Conservation (phyloP, 2,888 invertebrate genomes). For the Caenorhabditis angaria region DNA sequence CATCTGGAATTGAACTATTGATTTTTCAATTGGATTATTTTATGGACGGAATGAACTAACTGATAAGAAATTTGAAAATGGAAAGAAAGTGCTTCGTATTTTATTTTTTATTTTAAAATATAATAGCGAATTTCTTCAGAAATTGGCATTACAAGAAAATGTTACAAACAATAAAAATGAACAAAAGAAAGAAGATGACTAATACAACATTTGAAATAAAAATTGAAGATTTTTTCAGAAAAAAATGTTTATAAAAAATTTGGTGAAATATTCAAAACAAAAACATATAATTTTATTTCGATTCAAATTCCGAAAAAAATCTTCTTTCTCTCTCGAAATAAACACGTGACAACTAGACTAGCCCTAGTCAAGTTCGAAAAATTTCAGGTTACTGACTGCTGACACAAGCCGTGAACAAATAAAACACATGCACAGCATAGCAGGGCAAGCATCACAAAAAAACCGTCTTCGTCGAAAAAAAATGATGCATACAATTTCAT, state of each 20-base stretch:
- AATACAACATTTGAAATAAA: background rate
- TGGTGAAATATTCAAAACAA: background rate
- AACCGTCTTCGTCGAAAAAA: background rate
- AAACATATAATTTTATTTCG: background rate
- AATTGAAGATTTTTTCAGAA: background rate
- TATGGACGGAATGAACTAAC: background rate
- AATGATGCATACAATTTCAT: conserved; percentile 6
- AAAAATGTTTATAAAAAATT: background rate
- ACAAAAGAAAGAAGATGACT: background rate
- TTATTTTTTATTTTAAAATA: no score
- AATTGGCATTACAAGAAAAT: background rate
- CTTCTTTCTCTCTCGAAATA: background rate
- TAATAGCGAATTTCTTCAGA: conserved; percentile 7
- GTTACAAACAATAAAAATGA: background rate
- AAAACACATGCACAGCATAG: conserved; percentile 4
- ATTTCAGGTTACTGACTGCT: conserved; percentile 1
- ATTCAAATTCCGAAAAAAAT: no score
- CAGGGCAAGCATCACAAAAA: no score
- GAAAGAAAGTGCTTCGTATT: background rate
- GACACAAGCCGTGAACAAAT: background rate
- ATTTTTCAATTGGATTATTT: no score
- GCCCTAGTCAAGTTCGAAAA: background rate
- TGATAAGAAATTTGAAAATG: background rate
- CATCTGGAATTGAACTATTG: background rate
- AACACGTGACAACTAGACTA: background rate